phyloP scores from a whole-genome alignment of 2,888 invertebrate genomes.

The Steinernema hermaphroditum region DNA sequence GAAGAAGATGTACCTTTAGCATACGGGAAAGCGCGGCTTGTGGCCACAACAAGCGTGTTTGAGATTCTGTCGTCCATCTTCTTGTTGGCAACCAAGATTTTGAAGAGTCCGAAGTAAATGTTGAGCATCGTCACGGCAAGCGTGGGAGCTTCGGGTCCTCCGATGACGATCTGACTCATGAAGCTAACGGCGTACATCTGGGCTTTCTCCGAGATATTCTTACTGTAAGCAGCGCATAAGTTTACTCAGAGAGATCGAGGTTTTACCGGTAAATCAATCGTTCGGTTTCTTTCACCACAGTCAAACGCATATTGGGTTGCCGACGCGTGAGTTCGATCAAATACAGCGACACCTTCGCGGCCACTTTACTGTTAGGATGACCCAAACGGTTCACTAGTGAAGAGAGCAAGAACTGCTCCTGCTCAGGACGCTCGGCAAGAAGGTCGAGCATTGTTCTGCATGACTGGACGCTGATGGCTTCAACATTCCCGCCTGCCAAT shows the following conservation, averaged over 20 bases:
- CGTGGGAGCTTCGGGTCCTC: conserved; percentile 71
- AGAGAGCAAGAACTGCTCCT: conserved; percentile 77
- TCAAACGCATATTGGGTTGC: conserved; percentile 88
- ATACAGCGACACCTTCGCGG: conserved; percentile 83
- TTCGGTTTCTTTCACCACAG: conserved; percentile 85
- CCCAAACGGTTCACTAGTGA: conserved; percentile 91
- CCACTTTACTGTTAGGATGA: conserved; percentile 85
- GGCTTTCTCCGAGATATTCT: conserved; percentile 81
- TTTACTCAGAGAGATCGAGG: background rate
- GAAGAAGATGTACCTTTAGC: conserved; percentile 75
- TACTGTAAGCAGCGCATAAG: conserved; percentile 70
- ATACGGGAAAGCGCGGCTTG: conserved; percentile 83
- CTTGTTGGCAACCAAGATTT: conserved; percentile 76
- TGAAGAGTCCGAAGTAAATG: conserved; percentile 93
- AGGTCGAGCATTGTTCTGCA: conserved; percentile 76
- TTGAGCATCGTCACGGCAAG: conserved; percentile 83
- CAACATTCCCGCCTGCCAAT: conserved; percentile 79
- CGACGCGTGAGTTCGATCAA: conserved; percentile 79
- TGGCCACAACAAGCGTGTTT: conserved; percentile 80
- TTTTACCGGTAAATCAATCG: conserved; percentile 76
- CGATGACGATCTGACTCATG: conserved; percentile 80
- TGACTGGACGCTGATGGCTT: conserved; percentile 80
- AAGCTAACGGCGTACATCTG: conserved; percentile 93
- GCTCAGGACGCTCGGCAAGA: conserved; percentile 79
- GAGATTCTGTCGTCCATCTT: conserved; percentile 79